A percentile compares a stretch with the other conserved stretches of the same genome.
Evolutionary conservation across 2,113 vertebrate species (phyloP).

Genomic region (Zosterops pallidus): DNA sequence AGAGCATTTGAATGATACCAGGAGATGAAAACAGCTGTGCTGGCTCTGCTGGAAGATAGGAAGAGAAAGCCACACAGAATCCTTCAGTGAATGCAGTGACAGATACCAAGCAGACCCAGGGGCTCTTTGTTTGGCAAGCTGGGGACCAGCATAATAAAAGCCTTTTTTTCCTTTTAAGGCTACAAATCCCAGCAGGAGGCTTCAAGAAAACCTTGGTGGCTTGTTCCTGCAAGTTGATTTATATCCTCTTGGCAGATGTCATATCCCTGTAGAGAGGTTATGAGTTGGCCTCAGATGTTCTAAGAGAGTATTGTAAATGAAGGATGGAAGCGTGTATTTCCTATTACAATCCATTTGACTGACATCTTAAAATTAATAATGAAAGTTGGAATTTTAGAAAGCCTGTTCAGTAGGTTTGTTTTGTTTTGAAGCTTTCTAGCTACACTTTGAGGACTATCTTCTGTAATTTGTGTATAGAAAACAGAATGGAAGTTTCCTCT

Average conservation of each 20-base stretch:
- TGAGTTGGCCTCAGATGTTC: neutral
- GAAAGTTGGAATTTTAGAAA: neutral
- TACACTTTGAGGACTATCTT: neutral
- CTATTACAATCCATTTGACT: neutral
- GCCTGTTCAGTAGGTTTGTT: neutral
- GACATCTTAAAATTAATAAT: slow-evolving; percentile 1
- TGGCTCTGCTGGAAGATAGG: neutral
- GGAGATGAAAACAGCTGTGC: neutral
- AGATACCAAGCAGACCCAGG: neutral
- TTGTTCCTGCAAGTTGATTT: neutral
- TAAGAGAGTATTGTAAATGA: neutral
- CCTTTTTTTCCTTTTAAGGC: neutral
- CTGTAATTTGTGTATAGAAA: neutral
- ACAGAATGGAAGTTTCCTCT: neutral
- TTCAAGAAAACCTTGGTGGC: neutral
- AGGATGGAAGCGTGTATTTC: neutral
- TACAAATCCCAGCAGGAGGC: neutral
- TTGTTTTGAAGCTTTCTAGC: neutral
- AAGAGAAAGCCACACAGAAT: neutral
- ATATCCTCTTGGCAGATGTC: neutral
- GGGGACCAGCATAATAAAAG: neutral
- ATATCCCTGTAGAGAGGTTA: neutral
- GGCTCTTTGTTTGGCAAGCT: neutral
- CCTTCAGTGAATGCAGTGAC: neutral
- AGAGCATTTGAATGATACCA: neutral